Base-by-base conservation (phyloP, 2,888 invertebrate genomes). In the Harpalus rufipes region DNA sequence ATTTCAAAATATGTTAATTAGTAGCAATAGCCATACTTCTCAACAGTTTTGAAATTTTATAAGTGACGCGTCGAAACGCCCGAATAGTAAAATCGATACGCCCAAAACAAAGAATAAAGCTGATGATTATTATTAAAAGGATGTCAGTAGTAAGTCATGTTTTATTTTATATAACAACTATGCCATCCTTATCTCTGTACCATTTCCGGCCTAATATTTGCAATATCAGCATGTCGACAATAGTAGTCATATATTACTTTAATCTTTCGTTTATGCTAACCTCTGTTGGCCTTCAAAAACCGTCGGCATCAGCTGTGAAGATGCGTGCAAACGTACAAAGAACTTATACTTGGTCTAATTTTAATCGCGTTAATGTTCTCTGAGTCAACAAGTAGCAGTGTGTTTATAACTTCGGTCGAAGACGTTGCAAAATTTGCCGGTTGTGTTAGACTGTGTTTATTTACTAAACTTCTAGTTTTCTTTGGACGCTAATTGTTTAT, bases 311-410 rank as follows among this genome's bases (percentile, higher is more conserved):
- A 78, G 78, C 78, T 78, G 59, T 78, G 14, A 18, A 44, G 12
- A 74, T 8, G 18, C 18, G 8, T 16, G 44, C 14, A 74, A 74
- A 41, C 44, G 72, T 74, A 74, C 72, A 74, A 74, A 74, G 72
- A 74, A 32, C 74, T 83, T 21, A 12, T 41, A 16, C 56, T 56
- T 44, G 56, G 41, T 32, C 58, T 83, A 72, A 68, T 18, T 39
- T 83, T 83, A 74, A 74, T 41, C 32, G 56, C n/a, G 41, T 39
- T 7, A 18, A 16, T 59, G 68, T 14, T 39, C 14, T n/a, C 14
- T 72, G 41, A 74, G 83, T 83, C 83, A 83, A 83, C 83, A 83
- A 83, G 83, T 83, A 59, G 83, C 83, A 72, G 83, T 83, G 59
- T 83, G 59, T 83, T 83, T 83, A 83, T 61, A 83, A 83, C 74